Conservation (phyloP, 1,140 invertebrate genomes). For the Araneus ventricosus region DNA sequence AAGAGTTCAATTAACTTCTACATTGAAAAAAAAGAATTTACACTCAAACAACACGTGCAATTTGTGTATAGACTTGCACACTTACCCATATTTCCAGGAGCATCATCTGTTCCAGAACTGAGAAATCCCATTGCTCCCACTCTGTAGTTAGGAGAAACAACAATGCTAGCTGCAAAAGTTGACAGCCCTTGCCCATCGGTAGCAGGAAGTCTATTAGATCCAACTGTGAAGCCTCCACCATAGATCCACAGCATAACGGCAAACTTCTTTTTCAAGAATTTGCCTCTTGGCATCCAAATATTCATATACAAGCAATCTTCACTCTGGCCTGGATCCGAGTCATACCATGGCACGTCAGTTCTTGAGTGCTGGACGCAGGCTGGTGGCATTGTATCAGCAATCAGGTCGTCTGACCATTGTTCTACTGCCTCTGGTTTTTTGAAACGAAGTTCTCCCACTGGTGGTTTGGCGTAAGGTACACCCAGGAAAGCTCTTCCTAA, state of each 20-base stretch:
- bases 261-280: neutral
- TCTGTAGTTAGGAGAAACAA: slow-evolving; percentile 97
- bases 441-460: slow-evolving; percentile 91
- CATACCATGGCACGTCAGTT: neutral
- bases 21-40: neutral
- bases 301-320: slow-evolving; percentile 89
- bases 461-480: slow-evolving; percentile 97
- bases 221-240: slow-evolving; percentile 77
- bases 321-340: neutral
- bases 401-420: slow-evolving; percentile 89
- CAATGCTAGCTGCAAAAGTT: slow-evolving; percentile 84
- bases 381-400: slow-evolving; percentile 68
- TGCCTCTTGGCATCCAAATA: neutral
- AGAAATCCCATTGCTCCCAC: slow-evolving; percentile 96
- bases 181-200: slow-evolving; percentile 94
- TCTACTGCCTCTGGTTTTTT: slow-evolving; percentile 90
- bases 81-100: slow-evolving; percentile 95
- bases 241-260: slow-evolving; percentile 77
- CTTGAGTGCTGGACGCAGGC: neutral
- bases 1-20: too few relatives aligned
- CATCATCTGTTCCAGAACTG: slow-evolving; percentile 93
- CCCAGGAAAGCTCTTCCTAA: slow-evolving; percentile 92
- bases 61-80: neutral
- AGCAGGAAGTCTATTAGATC: slow-evolving; percentile 58
- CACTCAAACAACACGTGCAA: neutral